These are phyloP conservation scores for Kuschelorhynchus macadamiae DNA, from an alignment of 2,888 invertebrate species.

Conservation along the genomic window DNA sequence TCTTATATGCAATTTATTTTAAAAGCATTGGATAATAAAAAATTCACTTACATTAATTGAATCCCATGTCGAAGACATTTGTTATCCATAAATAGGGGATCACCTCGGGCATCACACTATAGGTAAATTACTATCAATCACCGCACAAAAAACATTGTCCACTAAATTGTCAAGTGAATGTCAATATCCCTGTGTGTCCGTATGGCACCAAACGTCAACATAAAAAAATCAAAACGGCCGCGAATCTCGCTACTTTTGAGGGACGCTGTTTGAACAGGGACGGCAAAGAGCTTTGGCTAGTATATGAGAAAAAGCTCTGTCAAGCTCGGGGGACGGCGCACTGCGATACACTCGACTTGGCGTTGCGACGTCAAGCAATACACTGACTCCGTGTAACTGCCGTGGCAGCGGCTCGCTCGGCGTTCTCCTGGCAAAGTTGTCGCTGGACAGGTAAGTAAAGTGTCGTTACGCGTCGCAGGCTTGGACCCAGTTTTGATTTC, in stretches of 20 bases:
- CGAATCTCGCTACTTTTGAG: background rate
- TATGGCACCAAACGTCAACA: conserved; percentile 10
- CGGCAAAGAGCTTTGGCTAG: conserved; percentile 8
- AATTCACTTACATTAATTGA: conserved; percentile 11
- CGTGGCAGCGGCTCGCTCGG: conserved; percentile 15
- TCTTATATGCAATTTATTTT: no score
- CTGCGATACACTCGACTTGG: conserved; percentile 22
- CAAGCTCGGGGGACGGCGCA: conserved; percentile 6
- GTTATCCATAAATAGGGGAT: conserved; percentile 30
- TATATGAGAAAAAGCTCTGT: conserved; percentile 20
- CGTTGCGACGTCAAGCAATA: conserved; percentile 33
- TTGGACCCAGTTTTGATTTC: conserved; percentile 19
- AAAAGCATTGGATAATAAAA: no score
- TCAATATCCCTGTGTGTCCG: conserved; percentile 9
- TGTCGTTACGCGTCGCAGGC: conserved; percentile 22
- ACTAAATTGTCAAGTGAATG: no score
- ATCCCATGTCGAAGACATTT: conserved; percentile 6
- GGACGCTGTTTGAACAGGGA: conserved; percentile 15
- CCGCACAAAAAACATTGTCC: conserved; percentile 23
- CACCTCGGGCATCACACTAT: conserved; percentile 18
- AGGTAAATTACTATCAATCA: no score
- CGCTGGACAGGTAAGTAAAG: conserved; percentile 46
- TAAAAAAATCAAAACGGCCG: conserved; percentile 2
- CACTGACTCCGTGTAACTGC: conserved; percentile 33
- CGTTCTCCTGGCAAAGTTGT: conserved; percentile 44